phyloP scores from a whole-genome alignment of 2,888 invertebrate genomes.

The Volucella inflata region DNA sequence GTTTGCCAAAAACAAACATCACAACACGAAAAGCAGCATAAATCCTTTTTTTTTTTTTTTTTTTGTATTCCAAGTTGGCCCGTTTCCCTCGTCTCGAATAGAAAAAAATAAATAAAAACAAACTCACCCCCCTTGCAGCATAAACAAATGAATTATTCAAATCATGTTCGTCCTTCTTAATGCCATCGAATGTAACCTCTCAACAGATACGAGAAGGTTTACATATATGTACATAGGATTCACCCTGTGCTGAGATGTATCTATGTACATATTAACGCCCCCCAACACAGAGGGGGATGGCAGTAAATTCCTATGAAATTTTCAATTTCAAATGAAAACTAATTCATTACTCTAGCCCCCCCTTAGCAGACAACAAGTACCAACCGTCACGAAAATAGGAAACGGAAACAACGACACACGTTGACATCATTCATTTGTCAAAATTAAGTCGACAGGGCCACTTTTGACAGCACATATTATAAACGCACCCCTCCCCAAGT shows the following conservation, averaged over 20 bases:
- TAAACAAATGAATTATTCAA: conserved; percentile 65
- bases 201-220: not conserved
- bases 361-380: not conserved
- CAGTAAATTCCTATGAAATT: conserved; percentile 44
- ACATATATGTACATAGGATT: not conserved
- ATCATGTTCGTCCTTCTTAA: conserved; percentile 58
- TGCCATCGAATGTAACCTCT: conserved; percentile 50
- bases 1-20: conserved; percentile 53
- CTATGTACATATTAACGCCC: not conserved
- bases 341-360: conserved; percentile 37
- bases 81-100: not conserved
- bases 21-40: conserved; percentile 28
- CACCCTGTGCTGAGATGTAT: not conserved
- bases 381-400: not conserved
- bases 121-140: conserved; percentile 10
- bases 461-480: too few species aligned
- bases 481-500: too few species aligned
- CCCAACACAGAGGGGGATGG: too few species aligned
- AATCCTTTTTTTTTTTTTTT: conserved; percentile 46
- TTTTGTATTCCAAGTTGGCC: conserved; percentile 7
- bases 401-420: conserved; percentile 16
- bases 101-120: not conserved
- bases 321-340: conserved; percentile 63
- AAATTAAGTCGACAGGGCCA: conserved; percentile 32
- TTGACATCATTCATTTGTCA: conserved; percentile 46